Base-by-base conservation (phyloP, 1,140 invertebrate species). In the Oryzaephilus surinamensis region DNA sequence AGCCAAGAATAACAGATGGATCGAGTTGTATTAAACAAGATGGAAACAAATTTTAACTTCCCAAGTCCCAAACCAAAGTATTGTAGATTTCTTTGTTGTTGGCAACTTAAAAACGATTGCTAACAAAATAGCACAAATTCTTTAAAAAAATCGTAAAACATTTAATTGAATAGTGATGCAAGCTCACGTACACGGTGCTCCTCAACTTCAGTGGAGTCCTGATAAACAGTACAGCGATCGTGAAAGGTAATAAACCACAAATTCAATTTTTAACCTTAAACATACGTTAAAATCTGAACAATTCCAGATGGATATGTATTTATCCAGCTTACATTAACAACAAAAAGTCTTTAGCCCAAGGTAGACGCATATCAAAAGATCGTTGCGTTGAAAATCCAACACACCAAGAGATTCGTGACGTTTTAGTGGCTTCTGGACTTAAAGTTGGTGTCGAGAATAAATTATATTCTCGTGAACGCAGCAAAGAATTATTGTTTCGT, bases 321-420 rank as follows among this genome's bases (percentile, higher is more conserved):
- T 98, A 98, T 67, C 96, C 96, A 24, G 80, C 89, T 0, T 98
- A 98, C 52, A 71, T 98, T 13, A 97, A 98, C 56, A 92, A 79
- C 46, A 95, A 91, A 55, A 95, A 90, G 63, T 90, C 88, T 0
- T 57, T 84, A 17, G 81, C 83, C 2, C 77, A 93, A 61, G 95
- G 95, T 6, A 71, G 95, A 15, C 77, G 80, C 47, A 64, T 99
- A 14, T 63, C 81, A 4, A 91, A 92, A 64, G 71, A 79, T 2
- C 80, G 83, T 61, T 91, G 85, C 58, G 82, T 97, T 2, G 88
- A 96, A 45, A 95, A 97, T 67, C 95, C 95, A 20, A 93, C 85
- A 1, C 81, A 82, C 58, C 76, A 84, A 54, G 95, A 99, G 63
- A 97, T 98, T 30, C 72, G 81, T 41, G 93, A 98, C 69, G 90